Evolutionary conservation across 2,888 invertebrate species (phyloP), one percentile per base, ranked within the genome.

Genomic region (Suillia variegata): DNA sequence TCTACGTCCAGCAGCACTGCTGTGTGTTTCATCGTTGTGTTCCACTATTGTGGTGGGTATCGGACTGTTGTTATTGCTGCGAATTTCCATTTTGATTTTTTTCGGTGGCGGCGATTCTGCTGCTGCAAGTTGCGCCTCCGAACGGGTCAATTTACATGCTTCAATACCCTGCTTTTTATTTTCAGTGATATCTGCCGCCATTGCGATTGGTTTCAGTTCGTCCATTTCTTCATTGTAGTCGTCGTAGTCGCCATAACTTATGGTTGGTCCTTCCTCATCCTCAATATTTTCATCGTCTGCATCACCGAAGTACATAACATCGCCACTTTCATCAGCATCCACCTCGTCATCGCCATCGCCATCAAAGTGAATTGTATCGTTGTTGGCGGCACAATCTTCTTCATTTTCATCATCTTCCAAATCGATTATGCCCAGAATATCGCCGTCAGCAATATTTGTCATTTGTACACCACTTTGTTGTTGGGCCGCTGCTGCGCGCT

Each of bases 251-350:
- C 67, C 67, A 58, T 61, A 70, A 52, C 64, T 26, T 52, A 51
- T 67, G 26, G 66, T 69, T 3, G 65, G 63, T 4, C 67, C 70
- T 20, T 67, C 68, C 42, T 69, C 70, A 22, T 65, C 58, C 21
- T 68, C 68, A 34, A 63, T 66, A 13, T 64, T 64, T 15, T 59
- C 64, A 15, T 59, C 57, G 15, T 62, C 52, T 1, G 12, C 56
- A 31, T 49, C 61, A 2, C 61, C 62, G 38, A 59, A 61, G 33
- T 34, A 45, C 47, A 51, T 22, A 10, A 52, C 61, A 26, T 56
- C 45, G 21, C 15, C 59, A 33, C 20, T 45, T 5, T 48, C 56
- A 34, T 62, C 61, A 13, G 52, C 62, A 5, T 62, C 63, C n/a
- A 22, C 56, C 51, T 62, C 34, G 5, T 59, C 54, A 13, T 51